Percentiles rank a stretch among this genome's conserved stretches.
These are phyloP conservation scores for Poecilia latipinna DNA, from an alignment of 2,113 vertebrate genomes.

Conservation along the genomic window DNA sequence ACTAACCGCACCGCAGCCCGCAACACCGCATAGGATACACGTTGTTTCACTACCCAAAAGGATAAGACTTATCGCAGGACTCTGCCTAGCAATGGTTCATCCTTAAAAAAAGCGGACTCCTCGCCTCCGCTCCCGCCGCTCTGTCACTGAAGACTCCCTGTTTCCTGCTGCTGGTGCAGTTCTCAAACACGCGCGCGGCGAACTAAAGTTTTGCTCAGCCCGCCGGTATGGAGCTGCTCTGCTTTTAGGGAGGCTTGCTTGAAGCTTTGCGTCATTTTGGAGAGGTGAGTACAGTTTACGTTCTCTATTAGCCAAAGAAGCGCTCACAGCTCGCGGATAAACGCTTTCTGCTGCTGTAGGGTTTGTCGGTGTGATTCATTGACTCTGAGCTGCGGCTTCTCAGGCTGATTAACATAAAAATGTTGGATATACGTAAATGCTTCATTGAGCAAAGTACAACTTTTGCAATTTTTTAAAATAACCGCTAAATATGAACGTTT, in stretches of 20 bases:
- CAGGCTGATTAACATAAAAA: background rate
- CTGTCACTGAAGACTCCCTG: slow-evolving; percentile 10
- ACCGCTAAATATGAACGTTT: background rate
- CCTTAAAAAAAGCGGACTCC: slow-evolving; percentile 60
- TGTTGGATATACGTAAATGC: slow-evolving; percentile 3
- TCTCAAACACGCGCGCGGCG: slow-evolving; percentile 19
- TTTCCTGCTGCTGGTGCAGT: slow-evolving; percentile 13
- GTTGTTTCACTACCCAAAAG: slow-evolving; percentile 64
- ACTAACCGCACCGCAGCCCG: slow-evolving; percentile 78
- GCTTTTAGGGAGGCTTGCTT: slow-evolving; percentile 66
- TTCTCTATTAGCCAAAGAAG: background rate
- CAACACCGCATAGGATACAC: slow-evolving; percentile 80
- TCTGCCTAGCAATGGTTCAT: slow-evolving; percentile 56
- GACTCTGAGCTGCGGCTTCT: slow-evolving; percentile 8
- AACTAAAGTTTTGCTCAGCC: slow-evolving; percentile 86
- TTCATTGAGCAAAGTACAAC: slow-evolving; percentile 21
- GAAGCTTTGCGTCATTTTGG: slow-evolving; percentile 42
- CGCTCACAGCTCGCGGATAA: slow-evolving; percentile 22
- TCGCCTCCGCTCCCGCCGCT: slow-evolving; percentile 24
- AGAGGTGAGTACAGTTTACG: slow-evolving; percentile 66
- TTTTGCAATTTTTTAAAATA: background rate
- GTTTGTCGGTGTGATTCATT: slow-evolving; percentile 23
- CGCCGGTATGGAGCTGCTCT: slow-evolving; percentile 73
- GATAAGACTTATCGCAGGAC: slow-evolving; percentile 72
- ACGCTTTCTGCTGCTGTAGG: slow-evolving; percentile 12